Evolutionary conservation across 2,888 invertebrate species (phyloP).

Genomic region (Agonopterix arenella): DNA sequence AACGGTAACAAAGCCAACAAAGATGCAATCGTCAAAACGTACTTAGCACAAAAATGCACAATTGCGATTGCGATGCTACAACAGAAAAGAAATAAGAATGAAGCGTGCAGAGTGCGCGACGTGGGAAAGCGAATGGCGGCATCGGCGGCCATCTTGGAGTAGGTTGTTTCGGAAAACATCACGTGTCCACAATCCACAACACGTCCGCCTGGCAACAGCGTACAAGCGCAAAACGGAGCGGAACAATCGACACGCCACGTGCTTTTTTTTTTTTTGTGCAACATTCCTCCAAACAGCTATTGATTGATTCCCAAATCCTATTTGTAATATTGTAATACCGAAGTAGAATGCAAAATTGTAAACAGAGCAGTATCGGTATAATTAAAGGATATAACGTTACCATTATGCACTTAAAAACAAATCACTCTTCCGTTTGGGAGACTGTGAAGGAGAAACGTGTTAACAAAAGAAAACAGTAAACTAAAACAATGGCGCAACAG

Average conservation of each 20-base stretch:
- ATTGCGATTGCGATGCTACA: constrained; percentile 44
- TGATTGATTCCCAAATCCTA: constrained; percentile 27
- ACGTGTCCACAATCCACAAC: constrained; percentile 38
- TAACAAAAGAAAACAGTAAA: constrained; percentile 11
- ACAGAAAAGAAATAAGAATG: constrained; percentile 59
- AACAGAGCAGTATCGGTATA: not conserved
- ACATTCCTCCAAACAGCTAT: constrained; percentile 37
- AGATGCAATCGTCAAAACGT: constrained; percentile 26
- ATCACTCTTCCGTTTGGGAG: not conserved
- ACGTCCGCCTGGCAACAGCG: constrained; percentile 70
- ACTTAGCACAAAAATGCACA: constrained; percentile 36
- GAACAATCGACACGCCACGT: constrained; percentile 66
- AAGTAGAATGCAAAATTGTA: not conserved
- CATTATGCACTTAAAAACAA: not conserved
- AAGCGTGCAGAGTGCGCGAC: constrained; percentile 58
- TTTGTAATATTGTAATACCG: not conserved
- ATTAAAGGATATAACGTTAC: not conserved
- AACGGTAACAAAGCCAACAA: constrained; percentile 16
- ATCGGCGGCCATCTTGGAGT: constrained; percentile 65
- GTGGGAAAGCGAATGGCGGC: constrained; percentile 73
- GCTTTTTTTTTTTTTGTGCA: constrained; percentile 68
- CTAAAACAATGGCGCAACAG: not conserved
- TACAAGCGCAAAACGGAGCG: constrained; percentile 60
- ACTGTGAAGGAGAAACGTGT: not conserved
- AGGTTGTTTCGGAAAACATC: constrained; percentile 60